Base-by-base conservation (phyloP, 1,140 invertebrate genomes). In the Penaeus japonicus region DNA sequence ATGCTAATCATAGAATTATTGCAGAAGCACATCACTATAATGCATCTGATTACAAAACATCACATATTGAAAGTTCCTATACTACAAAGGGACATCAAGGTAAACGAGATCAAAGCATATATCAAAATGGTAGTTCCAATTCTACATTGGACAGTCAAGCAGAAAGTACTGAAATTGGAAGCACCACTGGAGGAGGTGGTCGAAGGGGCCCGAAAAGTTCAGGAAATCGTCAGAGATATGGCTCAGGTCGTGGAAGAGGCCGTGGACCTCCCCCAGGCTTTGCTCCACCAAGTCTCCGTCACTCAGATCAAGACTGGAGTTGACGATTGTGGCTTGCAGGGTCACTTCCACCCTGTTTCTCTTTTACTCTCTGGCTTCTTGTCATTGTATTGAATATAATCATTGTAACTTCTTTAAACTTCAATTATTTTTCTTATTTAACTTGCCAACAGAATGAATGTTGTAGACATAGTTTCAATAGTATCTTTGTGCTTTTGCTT, bases 261-360 rank as follows among this genome's bases (percentile, higher is more conserved):
- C 85, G 85, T 85, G 83, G 89, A 53, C 79, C 82, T 55, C 89
- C 87, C 47, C 79, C 77, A 54, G 53, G 80, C 73, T 70, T 90
- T 70, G 35, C 86, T 53, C 85, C 87, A 80, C 88, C 89, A 85
- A 27, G 53, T 22, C 53, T 73, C 17, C 87, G 80, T 82, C 79
- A 88, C 70, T 75, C 87, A 22, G 80, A 24, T 82, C 80, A 88
- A 84, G 87, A 88, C 73, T 83, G 80, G 89, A 90, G 89, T 90
- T 90, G 89, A 90, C 89, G 89, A 90, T 85, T 84, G 89, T 90
- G 83, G 82, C 87, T 70, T 70, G 89, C 89, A 90, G 89, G 89
- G 89, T 85, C 82, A 62, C 54, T 73, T 81, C 87, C 82, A 84
- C 89, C 89, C 89, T 90, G 89, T 90, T 80, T 88, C 81, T 62